These are phyloP conservation scores for Drosophila imparisetae DNA, from an alignment of 2,888 invertebrate genomes.

Conservation along the genomic window DNA sequence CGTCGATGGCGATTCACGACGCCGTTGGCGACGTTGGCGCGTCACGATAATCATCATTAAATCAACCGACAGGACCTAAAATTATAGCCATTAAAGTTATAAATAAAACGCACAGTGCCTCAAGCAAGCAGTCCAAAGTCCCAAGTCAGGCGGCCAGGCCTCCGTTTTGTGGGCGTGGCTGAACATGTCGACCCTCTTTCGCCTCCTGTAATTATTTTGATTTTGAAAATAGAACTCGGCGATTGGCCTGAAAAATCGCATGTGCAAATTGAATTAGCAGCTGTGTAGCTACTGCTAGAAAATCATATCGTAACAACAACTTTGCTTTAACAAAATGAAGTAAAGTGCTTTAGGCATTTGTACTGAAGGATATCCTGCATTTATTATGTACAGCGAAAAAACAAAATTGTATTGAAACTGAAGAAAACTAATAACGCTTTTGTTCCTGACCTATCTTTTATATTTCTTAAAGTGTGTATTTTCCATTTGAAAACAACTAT, in stretches of 20 bases:
- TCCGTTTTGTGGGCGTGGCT: conserved; percentile 61
- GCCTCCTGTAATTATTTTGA: conserved; percentile 70
- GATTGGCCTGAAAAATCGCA: conserved; percentile 50
- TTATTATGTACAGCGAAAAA: background rate
- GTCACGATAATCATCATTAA: conserved; percentile 76
- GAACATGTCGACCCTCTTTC: conserved; percentile 24
- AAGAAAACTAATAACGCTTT: background rate
- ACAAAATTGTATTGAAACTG: background rate
- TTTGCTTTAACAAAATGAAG: background rate
- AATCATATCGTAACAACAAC: conserved; percentile 28
- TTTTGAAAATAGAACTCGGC: conserved; percentile 59
- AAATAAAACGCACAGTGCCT: conserved; percentile 65
- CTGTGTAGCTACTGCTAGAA: conserved; percentile 14
- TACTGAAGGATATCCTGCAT: background rate
- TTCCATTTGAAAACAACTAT: background rate
- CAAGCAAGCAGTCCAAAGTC: conserved; percentile 2
- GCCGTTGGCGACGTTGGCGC: conserved; percentile 43
- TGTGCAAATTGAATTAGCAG: conserved; percentile 59
- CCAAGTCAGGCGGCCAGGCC: conserved; percentile 27
- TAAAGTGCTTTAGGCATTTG: background rate
- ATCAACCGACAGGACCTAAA: conserved; percentile 73
- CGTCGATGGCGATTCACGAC: conserved; percentile 28
- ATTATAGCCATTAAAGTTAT: conserved; percentile 80
- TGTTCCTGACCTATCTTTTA: background rate
- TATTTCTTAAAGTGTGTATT: background rate